A percentile compares a stretch with the other conserved stretches of the same genome.
These are phyloP conservation scores for Sebastes variabilis DNA, from an alignment of 2,797 vertebrate species.

Conservation along the genomic window DNA sequence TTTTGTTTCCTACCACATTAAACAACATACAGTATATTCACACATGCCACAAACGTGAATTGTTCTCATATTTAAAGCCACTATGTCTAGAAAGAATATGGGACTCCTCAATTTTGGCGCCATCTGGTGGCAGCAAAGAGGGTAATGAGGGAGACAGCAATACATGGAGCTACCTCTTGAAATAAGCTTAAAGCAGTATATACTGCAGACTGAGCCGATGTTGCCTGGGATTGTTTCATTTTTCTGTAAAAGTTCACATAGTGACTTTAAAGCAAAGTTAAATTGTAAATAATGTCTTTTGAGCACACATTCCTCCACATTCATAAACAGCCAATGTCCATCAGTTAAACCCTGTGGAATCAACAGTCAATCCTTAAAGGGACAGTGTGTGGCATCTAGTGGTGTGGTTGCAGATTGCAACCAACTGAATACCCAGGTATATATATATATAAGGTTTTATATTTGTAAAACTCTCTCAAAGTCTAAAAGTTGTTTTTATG, in stretches of 20 bases:
- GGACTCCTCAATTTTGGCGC: neutral
- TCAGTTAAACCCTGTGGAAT: neutral
- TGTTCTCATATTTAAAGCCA: conserved; percentile 9
- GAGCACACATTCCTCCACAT: neutral
- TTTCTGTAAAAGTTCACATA: conserved; percentile 7
- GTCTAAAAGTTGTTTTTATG: too few species aligned
- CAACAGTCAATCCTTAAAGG: neutral
- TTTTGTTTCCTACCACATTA: conserved; percentile 35
- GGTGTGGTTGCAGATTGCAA: too few species aligned
- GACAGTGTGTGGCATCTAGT: too few species aligned
- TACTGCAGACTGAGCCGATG: neutral
- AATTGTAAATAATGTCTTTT: neutral
- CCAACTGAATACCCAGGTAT: too few species aligned
- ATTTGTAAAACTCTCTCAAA: too few species aligned
- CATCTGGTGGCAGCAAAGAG: conserved; percentile 2
- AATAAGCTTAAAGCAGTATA: neutral
- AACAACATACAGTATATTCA: neutral
- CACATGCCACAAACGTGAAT: conserved; percentile 1
- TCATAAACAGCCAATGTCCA: neutral
- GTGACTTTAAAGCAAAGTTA: conserved; percentile 10
- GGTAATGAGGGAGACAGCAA: neutral
- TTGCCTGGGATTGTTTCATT: neutral
- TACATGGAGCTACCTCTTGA: neutral
- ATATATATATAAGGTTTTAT: too few species aligned
- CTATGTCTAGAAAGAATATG: neutral